These are phyloP conservation scores for Rhizoglyphus robini DNA, from an alignment of 1,140 invertebrate genomes.

Conservation along the genomic window DNA sequence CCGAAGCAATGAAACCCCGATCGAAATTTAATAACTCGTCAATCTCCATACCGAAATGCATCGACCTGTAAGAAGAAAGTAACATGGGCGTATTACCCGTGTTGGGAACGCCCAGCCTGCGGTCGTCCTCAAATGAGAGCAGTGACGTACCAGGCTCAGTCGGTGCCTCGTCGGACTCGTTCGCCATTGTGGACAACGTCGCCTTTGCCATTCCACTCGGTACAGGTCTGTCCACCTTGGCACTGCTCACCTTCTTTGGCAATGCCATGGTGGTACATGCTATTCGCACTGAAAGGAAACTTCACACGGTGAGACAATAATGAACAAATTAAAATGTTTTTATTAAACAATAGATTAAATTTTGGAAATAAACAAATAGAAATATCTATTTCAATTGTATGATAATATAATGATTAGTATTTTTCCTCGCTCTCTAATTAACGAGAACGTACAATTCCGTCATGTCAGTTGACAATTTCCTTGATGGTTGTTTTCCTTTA, in stretches of 20 bases:
- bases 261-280: slow-evolving; percentile 39
- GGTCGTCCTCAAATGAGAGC: too few relatives aligned
- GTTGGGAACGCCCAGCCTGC: too few relatives aligned
- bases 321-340: background rate
- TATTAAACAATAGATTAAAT: background rate
- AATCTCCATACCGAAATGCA: too few relatives aligned
- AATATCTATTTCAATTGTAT: background rate
- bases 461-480: background rate
- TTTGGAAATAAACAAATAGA: background rate
- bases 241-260: slow-evolving; percentile 35
- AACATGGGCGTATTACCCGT: too few relatives aligned
- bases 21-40: too few relatives aligned
- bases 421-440: too few relatives aligned
- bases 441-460: background rate
- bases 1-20: too few relatives aligned
- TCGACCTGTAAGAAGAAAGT: too few relatives aligned
- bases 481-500: too few relatives aligned
- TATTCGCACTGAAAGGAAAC: slow-evolving; percentile 36
- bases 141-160: too few relatives aligned
- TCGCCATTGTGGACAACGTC: slow-evolving; percentile 17
- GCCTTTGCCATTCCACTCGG: slow-evolving; percentile 30
- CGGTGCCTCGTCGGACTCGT: background rate
- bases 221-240: slow-evolving; percentile 32
- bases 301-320: slow-evolving; percentile 35
- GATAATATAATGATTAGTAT: background rate